Base-by-base conservation (phyloP, 2,888 invertebrate genomes). In the Harpalus rubripes region DNA sequence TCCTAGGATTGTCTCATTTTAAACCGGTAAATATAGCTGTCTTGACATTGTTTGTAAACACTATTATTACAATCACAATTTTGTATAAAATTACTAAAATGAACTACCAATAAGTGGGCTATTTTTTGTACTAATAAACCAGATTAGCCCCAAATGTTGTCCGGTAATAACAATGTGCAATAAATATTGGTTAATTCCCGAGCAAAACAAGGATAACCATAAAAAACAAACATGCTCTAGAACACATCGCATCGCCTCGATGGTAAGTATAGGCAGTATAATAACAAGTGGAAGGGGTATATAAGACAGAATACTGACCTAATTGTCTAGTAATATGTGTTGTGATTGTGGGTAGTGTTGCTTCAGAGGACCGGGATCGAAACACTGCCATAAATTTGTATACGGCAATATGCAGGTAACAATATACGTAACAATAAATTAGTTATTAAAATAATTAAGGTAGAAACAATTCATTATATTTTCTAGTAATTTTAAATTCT, bases 291-390 rank as follows among this genome's bases (percentile, higher is more conserved):
- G 84, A 63, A 84, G 84, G 84, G 88, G 88, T 90, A 91, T 91
- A 90, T 90, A 91, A 90, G 90, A 88, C 88, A 89, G 89, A 88
- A 89, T 87, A 89, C 89, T 91, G 91, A 91, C 91, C 91, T 90
- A 91, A 90, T 90, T 91, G 90, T 90, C 89, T 88, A 90, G 90
- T 90, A 87, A 88, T 88, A 89, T 87, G 87, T 87, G 87, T 86
- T 80, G 87, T 87, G 87, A 85, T 68, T 80, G 85, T 79, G 85
- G 72, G 32, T 78, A 76, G 84, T 84, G 83, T 76, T 72, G 32
- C 61, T 72, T 41, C 41, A 32, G 12, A 76, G 68, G 26, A 82
- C 58, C 68, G 56, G 56, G 81, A 65, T 82, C 39, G 56, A 58
- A 59, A 72, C 22, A 82, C 7, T 61, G 15, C 8, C 6, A 81